phyloP scores from a whole-genome alignment of 2,797 vertebrate genomes.

The Acanthopagrus latus region DNA sequence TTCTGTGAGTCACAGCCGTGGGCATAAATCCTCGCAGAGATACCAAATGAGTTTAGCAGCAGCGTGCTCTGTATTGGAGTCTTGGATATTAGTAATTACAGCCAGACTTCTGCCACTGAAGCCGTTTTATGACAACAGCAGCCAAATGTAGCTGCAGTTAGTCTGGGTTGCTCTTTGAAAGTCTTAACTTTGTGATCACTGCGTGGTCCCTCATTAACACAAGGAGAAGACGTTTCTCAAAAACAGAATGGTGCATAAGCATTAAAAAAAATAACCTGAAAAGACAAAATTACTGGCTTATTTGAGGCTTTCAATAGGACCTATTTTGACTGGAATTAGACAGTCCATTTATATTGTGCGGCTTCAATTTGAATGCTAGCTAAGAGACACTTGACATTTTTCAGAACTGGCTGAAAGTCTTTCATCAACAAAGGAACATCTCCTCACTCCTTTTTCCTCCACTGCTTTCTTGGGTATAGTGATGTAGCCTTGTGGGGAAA shows the following conservation, averaged over 20 bases:
- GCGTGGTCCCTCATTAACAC: constrained; percentile 60
- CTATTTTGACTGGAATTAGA: constrained; percentile 29
- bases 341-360: constrained; percentile 7
- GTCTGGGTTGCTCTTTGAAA: constrained; percentile 53
- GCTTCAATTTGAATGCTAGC: constrained; percentile 13
- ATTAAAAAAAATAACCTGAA: not conserved
- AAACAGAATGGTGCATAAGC: constrained; percentile 29
- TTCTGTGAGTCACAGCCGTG: constrained; percentile 40
- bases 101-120: constrained; percentile 39
- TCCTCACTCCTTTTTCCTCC: constrained; percentile 2
- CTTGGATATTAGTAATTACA: constrained; percentile 63
- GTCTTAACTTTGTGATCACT: constrained; percentile 50
- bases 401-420: constrained; percentile 8
- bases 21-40: constrained; percentile 52
- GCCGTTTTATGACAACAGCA: constrained; percentile 60
- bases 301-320: constrained; percentile 26
- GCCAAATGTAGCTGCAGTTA: constrained; percentile 41
- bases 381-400: constrained; percentile 32
- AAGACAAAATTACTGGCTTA: not conserved
- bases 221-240: constrained; percentile 14
- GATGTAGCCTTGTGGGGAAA: not conserved
- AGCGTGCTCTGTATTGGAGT: constrained; percentile 37
- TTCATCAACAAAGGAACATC: constrained; percentile 13
- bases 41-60: constrained; percentile 58
- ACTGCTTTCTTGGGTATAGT: not conserved